A percentile compares a stretch with the other conserved stretches of the same genome.
phyloP scores from a whole-genome alignment of 2,797 vertebrate species.

The Sebastes diploproa region DNA sequence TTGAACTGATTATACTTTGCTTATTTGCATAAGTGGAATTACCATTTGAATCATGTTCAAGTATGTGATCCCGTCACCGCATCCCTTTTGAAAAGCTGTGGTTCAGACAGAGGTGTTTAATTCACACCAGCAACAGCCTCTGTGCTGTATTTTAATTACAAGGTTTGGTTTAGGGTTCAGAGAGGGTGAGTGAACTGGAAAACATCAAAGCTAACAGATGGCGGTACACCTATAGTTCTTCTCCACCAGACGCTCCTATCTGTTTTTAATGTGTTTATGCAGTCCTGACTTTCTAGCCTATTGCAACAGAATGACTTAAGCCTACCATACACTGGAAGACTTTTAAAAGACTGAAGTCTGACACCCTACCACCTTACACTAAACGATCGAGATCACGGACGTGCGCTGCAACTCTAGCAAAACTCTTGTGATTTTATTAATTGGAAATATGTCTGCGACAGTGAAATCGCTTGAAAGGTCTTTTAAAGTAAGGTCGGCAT shows the following conservation, averaged over 20 bases:
- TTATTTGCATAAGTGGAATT: constrained; percentile 44
- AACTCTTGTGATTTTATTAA: too few relatives aligned
- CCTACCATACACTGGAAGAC: too few relatives aligned
- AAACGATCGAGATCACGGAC: too few relatives aligned
- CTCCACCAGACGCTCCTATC: neutral
- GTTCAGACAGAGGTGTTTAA: constrained; percentile 29
- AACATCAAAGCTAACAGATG: constrained; percentile 41
- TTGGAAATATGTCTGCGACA: too few relatives aligned
- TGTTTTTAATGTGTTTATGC: constrained; percentile 8
- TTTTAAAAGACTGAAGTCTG: too few relatives aligned
- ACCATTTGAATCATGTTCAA: constrained; percentile 51
- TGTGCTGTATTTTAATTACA: constrained; percentile 46
- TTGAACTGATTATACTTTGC: constrained; percentile 15
- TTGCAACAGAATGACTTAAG: constrained; percentile 11
- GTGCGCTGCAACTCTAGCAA: too few relatives aligned
- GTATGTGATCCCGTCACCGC: constrained; percentile 26
- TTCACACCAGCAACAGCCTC: constrained; percentile 27
- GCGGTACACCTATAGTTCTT: neutral
- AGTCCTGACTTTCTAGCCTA: neutral
- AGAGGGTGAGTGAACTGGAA: neutral
- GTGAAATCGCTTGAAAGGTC: too few relatives aligned
- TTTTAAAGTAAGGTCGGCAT: too few relatives aligned
- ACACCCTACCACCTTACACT: too few relatives aligned
- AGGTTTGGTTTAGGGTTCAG: constrained; percentile 12
- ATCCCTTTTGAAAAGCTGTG: constrained; percentile 42